Conservation (phyloP, 2,797 vertebrate species). For the Mastacembelus armatus region DNA sequence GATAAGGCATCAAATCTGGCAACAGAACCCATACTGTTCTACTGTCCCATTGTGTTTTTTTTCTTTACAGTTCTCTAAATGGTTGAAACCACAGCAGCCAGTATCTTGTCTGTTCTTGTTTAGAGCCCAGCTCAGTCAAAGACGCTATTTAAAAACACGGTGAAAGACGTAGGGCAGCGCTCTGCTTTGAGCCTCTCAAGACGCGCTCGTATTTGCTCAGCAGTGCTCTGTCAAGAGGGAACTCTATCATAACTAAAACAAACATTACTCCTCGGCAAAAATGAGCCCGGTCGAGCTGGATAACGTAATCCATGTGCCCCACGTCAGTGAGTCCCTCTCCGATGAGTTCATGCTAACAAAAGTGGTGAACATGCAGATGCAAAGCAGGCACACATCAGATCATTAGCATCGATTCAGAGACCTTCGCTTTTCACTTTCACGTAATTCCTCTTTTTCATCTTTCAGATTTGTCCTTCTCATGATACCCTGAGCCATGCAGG, state of each 20-base stretch:
- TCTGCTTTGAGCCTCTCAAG: conserved; percentile 55
- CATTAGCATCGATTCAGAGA: conserved; percentile 48
- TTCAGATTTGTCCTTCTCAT: not conserved
- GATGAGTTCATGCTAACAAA: conserved; percentile 51
- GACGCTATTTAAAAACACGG: conserved; percentile 80
- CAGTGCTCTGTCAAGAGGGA: conserved; percentile 47
- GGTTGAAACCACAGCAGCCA: conserved; percentile 40
- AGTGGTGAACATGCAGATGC: conserved; percentile 37
- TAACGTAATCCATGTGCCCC: conserved; percentile 56
- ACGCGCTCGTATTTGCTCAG: conserved; percentile 49
- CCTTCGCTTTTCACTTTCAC: conserved; percentile 20
- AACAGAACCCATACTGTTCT: conserved; percentile 31
- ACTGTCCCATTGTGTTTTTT: conserved; percentile 32
- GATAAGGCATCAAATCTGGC: conserved; percentile 69
- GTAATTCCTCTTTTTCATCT: conserved; percentile 10
- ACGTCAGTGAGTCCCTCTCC: conserved; percentile 5
- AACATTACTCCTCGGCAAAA: conserved; percentile 62
- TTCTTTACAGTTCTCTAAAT: conserved; percentile 38
- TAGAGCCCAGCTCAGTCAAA: conserved; percentile 67
- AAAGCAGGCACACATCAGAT: conserved; percentile 57
- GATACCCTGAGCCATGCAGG: not conserved
- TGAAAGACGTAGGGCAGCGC: conserved; percentile 73
- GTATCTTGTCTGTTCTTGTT: conserved; percentile 66
- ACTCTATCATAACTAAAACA: conserved; percentile 73
- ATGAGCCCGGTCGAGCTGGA: conserved; percentile 47